Conservation (phyloP, 1,140 invertebrate genomes). For the Papilio machaon region DNA sequence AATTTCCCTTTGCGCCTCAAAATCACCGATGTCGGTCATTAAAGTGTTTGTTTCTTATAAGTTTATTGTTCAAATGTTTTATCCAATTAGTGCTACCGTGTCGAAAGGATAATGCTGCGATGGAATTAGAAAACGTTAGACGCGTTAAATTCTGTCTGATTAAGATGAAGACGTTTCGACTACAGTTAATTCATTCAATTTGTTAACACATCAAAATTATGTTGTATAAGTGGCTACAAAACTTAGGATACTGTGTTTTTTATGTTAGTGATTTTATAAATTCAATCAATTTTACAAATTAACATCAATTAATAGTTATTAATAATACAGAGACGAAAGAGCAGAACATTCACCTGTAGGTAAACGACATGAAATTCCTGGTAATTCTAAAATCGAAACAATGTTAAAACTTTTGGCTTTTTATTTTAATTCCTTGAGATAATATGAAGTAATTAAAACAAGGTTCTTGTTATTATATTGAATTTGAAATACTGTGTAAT, state of each 20-base stretch:
- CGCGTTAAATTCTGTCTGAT: slow-evolving; percentile 70
- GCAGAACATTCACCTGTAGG: neutral
- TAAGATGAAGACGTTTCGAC: slow-evolving; percentile 43
- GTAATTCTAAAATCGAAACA: neutral
- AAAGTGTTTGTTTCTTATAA: slow-evolving; percentile 79
- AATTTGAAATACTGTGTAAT: neutral
- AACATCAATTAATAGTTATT: neutral
- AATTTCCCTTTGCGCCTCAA: slow-evolving; percentile 78
- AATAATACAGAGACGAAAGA: neutral
- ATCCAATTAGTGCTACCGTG: slow-evolving; percentile 82
- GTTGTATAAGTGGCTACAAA: slow-evolving; percentile 40
- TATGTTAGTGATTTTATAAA: neutral
- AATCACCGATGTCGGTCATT: slow-evolving; percentile 76
- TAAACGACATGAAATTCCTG: neutral
- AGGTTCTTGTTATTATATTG: neutral
- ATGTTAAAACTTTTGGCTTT: neutral
- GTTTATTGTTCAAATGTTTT: slow-evolving; percentile 75
- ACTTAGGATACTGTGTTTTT: slow-evolving; percentile 22
- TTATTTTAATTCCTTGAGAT: neutral
- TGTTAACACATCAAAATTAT: slow-evolving; percentile 36
- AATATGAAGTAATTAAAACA: neutral
- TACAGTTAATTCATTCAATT: slow-evolving; percentile 16
- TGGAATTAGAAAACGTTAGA: slow-evolving; percentile 76
- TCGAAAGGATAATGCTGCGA: slow-evolving; percentile 81
- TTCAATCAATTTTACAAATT: neutral